These are phyloP conservation scores for Rhinatrema bivittatum DNA, from an alignment of 2,797 vertebrate genomes.

Conservation along the genomic window DNA sequence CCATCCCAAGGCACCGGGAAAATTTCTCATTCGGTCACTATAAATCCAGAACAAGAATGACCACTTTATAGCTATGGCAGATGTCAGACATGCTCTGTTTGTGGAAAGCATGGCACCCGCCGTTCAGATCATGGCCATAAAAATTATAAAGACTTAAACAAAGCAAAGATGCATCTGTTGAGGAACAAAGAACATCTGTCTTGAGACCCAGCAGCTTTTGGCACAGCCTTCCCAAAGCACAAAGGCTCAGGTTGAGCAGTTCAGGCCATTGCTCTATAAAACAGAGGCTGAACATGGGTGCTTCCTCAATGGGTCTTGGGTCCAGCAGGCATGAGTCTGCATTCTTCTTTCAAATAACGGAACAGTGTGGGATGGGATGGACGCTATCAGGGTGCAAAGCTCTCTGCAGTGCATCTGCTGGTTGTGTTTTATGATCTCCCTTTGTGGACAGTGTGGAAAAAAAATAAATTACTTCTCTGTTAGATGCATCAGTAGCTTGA, in stretches of 20 bases:
- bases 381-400: background rate
- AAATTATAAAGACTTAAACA: slow-evolving; percentile 31
- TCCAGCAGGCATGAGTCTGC: slow-evolving; percentile 1
- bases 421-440: slow-evolving; percentile 1
- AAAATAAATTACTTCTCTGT: no score
- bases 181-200: slow-evolving; percentile 40
- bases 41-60: background rate
- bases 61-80: background rate
- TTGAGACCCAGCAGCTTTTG: slow-evolving; percentile 5
- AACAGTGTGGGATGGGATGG: slow-evolving; percentile 4
- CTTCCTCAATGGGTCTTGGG: background rate
- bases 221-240: slow-evolving; percentile 22
- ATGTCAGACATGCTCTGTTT: slow-evolving; percentile 19
- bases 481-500: no score
- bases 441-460: slow-evolving; percentile 2
- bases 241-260: slow-evolving; percentile 35
- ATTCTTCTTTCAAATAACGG: slow-evolving; percentile 2
- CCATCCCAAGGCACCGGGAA: no score
- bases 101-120: slow-evolving; percentile 4
- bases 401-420: slow-evolving; percentile 30
- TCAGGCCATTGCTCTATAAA: slow-evolving; percentile 24
- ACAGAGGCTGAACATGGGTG: slow-evolving; percentile 9
- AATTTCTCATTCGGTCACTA: background rate
- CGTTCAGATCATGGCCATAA: slow-evolving; percentile 2
- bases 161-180: slow-evolving; percentile 37